Conservation (phyloP, 1,140 invertebrate species). For the Anadara kagoshimensis region DNA sequence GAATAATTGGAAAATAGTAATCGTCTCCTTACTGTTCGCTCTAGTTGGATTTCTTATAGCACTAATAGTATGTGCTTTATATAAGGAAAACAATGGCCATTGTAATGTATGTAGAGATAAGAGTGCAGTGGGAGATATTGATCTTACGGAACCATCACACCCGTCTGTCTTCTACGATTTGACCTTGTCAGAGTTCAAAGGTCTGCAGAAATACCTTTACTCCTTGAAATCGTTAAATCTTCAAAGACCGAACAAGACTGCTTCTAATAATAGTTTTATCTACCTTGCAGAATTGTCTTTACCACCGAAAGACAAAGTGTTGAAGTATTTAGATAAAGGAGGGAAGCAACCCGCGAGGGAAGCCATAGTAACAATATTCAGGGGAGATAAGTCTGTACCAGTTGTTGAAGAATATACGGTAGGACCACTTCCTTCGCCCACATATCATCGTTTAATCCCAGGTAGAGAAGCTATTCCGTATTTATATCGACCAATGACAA, state of each 20-base stretch:
- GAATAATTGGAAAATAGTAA: too few species aligned
- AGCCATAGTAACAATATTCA: constrained; percentile 60
- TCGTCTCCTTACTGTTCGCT: too few species aligned
- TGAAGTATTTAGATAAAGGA: constrained; percentile 55
- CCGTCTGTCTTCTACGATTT: constrained; percentile 64
- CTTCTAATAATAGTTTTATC: constrained; percentile 59
- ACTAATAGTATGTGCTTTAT: background rate
- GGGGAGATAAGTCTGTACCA: constrained; percentile 58
- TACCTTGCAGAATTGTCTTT: constrained; percentile 64
- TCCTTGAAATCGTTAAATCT: constrained; percentile 48
- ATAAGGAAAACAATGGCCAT: background rate
- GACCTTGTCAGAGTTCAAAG: constrained; percentile 53
- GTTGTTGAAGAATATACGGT: constrained; percentile 66
- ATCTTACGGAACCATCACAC: background rate
- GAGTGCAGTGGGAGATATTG: background rate
- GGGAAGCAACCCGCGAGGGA: constrained; percentile 52
- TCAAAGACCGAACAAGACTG: constrained; percentile 42
- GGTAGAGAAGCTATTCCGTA: constrained; percentile 61
- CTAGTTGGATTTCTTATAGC: too few species aligned
- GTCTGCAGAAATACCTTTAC: constrained; percentile 57
- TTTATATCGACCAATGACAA: constrained; percentile 55
- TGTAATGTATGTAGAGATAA: background rate
- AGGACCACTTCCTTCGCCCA: constrained; percentile 56
- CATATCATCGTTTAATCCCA: constrained; percentile 45
- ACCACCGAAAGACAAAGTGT: constrained; percentile 62